Conservation (phyloP, 2,888 invertebrate species). For the Pyrgus malvae region DNA sequence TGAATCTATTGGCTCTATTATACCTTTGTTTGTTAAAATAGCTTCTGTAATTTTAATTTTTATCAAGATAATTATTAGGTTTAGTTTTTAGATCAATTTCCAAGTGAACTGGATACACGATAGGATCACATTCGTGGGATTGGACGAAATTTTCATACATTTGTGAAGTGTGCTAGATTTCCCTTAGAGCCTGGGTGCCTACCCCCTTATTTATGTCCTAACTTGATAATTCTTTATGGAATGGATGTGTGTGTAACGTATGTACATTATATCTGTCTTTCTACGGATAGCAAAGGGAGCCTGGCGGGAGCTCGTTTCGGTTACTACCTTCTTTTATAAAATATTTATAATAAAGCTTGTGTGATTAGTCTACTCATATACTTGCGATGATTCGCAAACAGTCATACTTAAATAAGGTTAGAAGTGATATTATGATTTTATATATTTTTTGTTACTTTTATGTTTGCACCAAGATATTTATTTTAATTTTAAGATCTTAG, state of each 20-base stretch:
- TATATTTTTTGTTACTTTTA: slow-evolving; percentile 49
- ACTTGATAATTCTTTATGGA: slow-evolving; percentile 73
- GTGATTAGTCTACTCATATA: slow-evolving; percentile 68
- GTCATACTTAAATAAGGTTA: slow-evolving; percentile 58
- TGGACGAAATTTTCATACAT: slow-evolving; percentile 42
- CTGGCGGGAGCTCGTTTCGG: slow-evolving; percentile 44
- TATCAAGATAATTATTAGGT: background rate
- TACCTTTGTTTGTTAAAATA: slow-evolving; percentile 8
- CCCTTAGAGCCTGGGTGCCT: slow-evolving; percentile 59
- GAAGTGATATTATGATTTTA: slow-evolving; percentile 58
- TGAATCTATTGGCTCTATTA: slow-evolving; percentile 6
- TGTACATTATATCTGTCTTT: slow-evolving; percentile 33
- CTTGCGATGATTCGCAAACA: slow-evolving; percentile 66
- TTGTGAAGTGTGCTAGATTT: slow-evolving; percentile 67
- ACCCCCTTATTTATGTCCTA: slow-evolving; percentile 63
- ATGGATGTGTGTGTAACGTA: slow-evolving; percentile 67
- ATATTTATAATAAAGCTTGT: slow-evolving; percentile 60
- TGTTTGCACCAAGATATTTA: slow-evolving; percentile 75
- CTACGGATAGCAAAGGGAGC: slow-evolving; percentile 33
- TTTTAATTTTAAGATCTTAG: slow-evolving; percentile 67
- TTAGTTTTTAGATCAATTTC: slow-evolving; percentile 1
- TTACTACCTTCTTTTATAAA: slow-evolving; percentile 28
- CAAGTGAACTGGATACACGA: slow-evolving; percentile 8
- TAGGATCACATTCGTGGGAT: slow-evolving; percentile 8
- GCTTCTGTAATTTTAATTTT: background rate